Conservation (phyloP, 2,888 invertebrate genomes). For the Cataglyphis cursor region DNA sequence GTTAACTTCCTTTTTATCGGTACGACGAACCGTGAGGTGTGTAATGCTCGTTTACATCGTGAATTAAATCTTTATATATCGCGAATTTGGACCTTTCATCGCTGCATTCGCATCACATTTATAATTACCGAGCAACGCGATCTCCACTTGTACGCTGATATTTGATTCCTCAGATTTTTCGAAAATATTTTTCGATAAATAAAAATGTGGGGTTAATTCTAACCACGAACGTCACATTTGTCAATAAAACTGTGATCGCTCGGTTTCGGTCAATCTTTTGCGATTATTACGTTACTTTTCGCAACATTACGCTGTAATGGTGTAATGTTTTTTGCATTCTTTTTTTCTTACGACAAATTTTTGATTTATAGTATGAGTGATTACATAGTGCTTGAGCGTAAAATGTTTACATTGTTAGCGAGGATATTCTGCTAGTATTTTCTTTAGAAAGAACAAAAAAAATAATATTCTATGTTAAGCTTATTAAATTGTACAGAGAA, state of each 20-base stretch:
- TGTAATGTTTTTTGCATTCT: not conserved
- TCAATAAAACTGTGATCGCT: not conserved
- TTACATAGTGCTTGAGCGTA: conserved; percentile 54
- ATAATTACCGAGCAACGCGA: conserved; percentile 46
- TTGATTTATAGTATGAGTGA: conserved; percentile 43
- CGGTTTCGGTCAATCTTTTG: not conserved
- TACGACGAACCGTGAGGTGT: conserved; percentile 81
- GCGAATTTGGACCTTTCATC: conserved; percentile 68
- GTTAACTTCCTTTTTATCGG: conserved; percentile 82
- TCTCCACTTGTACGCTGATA: conserved; percentile 42
- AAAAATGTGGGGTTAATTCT: conserved; percentile 37
- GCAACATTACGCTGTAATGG: not conserved
- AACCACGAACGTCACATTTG: not conserved
- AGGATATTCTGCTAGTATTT: not conserved
- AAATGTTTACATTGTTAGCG: conserved; percentile 64
- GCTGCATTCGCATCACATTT: conserved; percentile 20
- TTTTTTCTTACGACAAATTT: conserved; percentile 8
- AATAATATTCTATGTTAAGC: conserved; percentile 6
- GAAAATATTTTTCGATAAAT: conserved; percentile 2
- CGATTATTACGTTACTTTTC: not conserved
- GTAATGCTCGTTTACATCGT: conserved; percentile 70
- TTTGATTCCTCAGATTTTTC: conserved; percentile 53
- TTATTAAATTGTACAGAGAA: conserved; percentile 5
- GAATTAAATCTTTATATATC: conserved; percentile 82
- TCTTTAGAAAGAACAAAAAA: not conserved